Conservation (phyloP, 1,140 invertebrate genomes). For the Ectropis grisescens region DNA sequence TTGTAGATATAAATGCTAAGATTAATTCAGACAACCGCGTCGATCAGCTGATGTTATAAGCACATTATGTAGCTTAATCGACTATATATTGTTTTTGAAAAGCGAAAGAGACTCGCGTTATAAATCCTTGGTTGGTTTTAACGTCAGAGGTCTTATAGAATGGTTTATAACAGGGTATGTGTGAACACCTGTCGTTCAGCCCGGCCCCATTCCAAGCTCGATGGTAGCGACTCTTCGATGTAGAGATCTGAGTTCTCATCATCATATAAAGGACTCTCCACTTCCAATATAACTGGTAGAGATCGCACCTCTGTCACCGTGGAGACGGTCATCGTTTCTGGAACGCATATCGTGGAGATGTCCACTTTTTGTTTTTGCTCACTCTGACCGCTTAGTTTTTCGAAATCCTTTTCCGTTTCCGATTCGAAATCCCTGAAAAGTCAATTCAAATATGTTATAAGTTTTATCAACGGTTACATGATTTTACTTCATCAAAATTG, state of each 20-base stretch:
- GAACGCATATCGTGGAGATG: slow-evolving; percentile 34
- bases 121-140: no score
- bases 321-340: slow-evolving; percentile 38
- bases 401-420: slow-evolving; percentile 86
- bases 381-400: slow-evolving; percentile 77
- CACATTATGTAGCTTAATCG: no score
- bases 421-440: slow-evolving; percentile 79
- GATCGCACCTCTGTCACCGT: slow-evolving; percentile 55
- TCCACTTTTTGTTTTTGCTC: slow-evolving; percentile 46
- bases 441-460: no score
- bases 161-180: slow-evolving; percentile 29
- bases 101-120: no score
- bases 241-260: slow-evolving; percentile 87
- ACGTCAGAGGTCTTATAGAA: slow-evolving; percentile 25
- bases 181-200: slow-evolving; percentile 52
- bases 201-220: slow-evolving; percentile 76
- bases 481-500: no score
- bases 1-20: no score
- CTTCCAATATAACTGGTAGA: slow-evolving; percentile 39
- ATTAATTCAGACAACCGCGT: no score
- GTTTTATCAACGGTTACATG: no score
- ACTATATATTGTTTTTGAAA: no score
- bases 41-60: no score
- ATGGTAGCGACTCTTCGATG: slow-evolving; percentile 86
- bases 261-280: slow-evolving; percentile 61